Evolutionary conservation across 2,888 invertebrate genomes (phyloP).

Genomic region (Eilema griseolum): DNA sequence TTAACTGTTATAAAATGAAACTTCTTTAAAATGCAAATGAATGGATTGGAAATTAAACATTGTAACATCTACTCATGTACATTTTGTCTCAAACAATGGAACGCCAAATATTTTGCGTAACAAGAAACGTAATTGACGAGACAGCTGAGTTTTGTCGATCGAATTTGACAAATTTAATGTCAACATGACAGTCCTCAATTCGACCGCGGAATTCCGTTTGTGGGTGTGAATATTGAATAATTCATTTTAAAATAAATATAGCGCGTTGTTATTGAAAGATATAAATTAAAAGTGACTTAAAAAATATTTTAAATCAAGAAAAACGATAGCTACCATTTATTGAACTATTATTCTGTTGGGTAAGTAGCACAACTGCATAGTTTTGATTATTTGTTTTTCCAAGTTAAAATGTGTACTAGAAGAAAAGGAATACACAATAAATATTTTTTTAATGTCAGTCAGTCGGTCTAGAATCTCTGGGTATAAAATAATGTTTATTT

Average conservation of each 20-base stretch:
- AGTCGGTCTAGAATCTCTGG: slow-evolving; percentile 33
- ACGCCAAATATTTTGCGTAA: not conserved
- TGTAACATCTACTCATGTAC: no score
- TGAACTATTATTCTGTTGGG: slow-evolving; percentile 58
- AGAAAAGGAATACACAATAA: slow-evolving; percentile 59
- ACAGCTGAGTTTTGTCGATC: slow-evolving; percentile 48
- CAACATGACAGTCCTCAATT: slow-evolving; percentile 56
- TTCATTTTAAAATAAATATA: slow-evolving; percentile 39
- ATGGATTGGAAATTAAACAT: no score
- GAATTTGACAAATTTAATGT: slow-evolving; percentile 53
- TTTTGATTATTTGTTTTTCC: slow-evolving; percentile 36
- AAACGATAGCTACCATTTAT: slow-evolving; percentile 51
- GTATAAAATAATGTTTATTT: not conserved
- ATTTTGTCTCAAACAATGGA: not conserved
- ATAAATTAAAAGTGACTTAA: slow-evolving; percentile 49
- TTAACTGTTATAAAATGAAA: no score
- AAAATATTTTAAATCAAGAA: slow-evolving; percentile 35
- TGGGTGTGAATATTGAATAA: slow-evolving; percentile 64
- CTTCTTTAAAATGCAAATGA: no score
- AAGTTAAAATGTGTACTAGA: slow-evolving; percentile 33
- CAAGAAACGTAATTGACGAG: slow-evolving; percentile 38
- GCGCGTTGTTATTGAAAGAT: slow-evolving; percentile 22
- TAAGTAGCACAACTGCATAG: slow-evolving; percentile 58
- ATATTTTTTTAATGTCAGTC: slow-evolving; percentile 52
- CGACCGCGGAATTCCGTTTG: slow-evolving; percentile 70